phyloP scores from a whole-genome alignment of 2,113 vertebrate genomes.

The Oceanodroma tethys region DNA sequence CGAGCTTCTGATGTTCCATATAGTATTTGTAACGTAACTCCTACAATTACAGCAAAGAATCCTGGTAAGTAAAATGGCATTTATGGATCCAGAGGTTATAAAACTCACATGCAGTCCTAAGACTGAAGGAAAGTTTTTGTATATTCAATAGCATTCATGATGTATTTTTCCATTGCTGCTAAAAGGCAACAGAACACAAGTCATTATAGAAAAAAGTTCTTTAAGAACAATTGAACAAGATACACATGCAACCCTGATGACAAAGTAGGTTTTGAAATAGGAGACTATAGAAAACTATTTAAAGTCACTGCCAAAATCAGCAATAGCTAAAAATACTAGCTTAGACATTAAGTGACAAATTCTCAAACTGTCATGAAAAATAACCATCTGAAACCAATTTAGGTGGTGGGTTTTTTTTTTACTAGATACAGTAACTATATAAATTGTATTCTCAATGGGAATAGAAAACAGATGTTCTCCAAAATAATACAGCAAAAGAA shows the following conservation, averaged over 20 bases:
- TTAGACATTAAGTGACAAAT: neutral
- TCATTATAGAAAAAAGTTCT: neutral
- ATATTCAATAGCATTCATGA: neutral
- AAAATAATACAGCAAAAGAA: neutral
- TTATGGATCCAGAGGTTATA: neutral
- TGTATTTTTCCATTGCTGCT: neutral
- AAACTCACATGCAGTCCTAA: neutral
- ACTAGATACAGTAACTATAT: neutral
- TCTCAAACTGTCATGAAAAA: neutral
- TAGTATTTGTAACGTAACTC: slow-evolving; percentile 63
- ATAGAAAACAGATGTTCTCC: neutral
- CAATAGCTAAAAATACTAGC: neutral
- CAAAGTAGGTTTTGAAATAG: neutral
- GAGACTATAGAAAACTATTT: neutral
- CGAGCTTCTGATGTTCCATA: neutral
- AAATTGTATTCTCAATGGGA: neutral
- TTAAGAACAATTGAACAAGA: neutral
- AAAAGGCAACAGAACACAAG: neutral
- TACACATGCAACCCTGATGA: neutral
- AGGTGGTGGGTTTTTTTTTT: neutral
- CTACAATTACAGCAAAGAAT: slow-evolving; percentile 23
- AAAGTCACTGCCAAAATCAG: neutral
- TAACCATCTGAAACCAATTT: neutral
- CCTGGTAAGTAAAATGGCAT: neutral
- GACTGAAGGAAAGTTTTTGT: neutral